Base-by-base conservation (phyloP, 2,888 invertebrate species). In the Subacronicta megacephala region DNA sequence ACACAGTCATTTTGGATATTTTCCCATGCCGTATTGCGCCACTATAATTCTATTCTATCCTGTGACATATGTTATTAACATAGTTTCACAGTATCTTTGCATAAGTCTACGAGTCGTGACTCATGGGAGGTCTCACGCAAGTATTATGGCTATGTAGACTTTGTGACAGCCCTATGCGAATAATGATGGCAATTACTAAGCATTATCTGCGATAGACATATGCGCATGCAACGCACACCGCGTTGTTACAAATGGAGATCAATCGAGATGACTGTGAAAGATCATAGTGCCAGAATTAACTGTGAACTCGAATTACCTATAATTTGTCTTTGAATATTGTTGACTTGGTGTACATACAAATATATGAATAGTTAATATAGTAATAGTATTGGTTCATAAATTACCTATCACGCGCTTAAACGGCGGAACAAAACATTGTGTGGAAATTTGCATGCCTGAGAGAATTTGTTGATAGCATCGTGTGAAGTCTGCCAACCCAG, bases 141-240 rank as follows among this genome's bases (percentile, higher is more conserved):
- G 23, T 26, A 10, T 26, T 26, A 26, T 26, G 10, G 1, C n/a
- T 26, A 3, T 20, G 12, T 5, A 29, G 9, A 18, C n/a, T 1
- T 10, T n/a, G 45, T 13, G 55, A 17, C 50, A 70, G 12, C 70
- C 69, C 64, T 70, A 51, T 6, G 12, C 40, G 35, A 54, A 51
- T 72, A 72, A 72, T 61, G 45, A 68, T 26, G 54, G 62, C 62
- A 67, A 67, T 67, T 72, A 72, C 50, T 37, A 46, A 47, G 54
- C 54, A 38, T 61, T 61, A 54, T 68, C 33, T 61, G 47, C 4
- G 46, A 72, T 36, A 55, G 53, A 53, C 47, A 35, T 44, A 45
- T 55, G 26, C 38, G 50, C 37, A 53, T 23, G 3, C 31, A 23
- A 38, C 45, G 49, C 45, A 52, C n/a, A n/a, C n/a, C n/a, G 46